Conservation (phyloP, 2,888 invertebrate species). For the Thecophora atra region DNA sequence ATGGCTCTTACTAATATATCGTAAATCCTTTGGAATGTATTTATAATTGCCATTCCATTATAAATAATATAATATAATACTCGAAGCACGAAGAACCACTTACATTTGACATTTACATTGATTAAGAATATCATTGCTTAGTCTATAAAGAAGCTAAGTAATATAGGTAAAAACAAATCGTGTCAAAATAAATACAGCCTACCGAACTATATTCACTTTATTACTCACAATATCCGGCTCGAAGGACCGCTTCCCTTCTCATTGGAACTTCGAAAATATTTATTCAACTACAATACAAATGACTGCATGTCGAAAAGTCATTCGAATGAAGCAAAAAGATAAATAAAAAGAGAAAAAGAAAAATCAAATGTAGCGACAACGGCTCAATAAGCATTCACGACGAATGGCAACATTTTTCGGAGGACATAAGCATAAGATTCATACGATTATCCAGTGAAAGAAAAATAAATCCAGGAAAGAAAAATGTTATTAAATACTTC, state of each 20-base stretch:
- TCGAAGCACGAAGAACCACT: neutral
- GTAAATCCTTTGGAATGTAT: too few species aligned
- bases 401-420: neutral
- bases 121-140: too few species aligned
- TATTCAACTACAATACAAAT: neutral
- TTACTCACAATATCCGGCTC: neutral
- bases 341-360: neutral
- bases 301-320: neutral
- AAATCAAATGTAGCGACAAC: neutral
- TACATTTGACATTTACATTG: neutral
- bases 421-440: neutral
- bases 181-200: neutral
- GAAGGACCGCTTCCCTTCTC: neutral
- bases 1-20: too few species aligned
- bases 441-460: slow-evolving; percentile 7
- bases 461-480: neutral
- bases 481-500: slow-evolving; percentile 18
- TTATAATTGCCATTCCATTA: neutral
- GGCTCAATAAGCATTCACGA: neutral
- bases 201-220: neutral
- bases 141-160: too few species aligned
- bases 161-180: too few species aligned
- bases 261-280: neutral
- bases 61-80: neutral
- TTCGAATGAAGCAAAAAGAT: neutral